These are phyloP conservation scores for Agrotis clavis DNA, from an alignment of 2,888 invertebrate species.

Conservation along the genomic window DNA sequence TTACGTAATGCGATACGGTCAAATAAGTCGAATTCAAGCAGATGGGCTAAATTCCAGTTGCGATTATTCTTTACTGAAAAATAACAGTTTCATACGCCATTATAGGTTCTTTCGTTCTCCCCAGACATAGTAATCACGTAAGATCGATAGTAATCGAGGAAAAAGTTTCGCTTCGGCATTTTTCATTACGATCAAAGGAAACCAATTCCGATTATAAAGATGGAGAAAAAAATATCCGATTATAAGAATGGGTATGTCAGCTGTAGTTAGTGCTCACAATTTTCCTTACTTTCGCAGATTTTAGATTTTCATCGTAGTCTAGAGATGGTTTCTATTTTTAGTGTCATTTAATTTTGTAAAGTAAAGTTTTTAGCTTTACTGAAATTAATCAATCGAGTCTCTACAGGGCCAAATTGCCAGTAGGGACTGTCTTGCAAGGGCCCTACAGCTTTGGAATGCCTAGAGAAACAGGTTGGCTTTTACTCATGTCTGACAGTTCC, in stretches of 20 bases:
- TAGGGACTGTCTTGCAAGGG: too few relatives aligned
- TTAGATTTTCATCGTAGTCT: neutral
- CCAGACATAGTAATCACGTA: conserved; percentile 33
- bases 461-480: too few relatives aligned
- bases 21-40: too few relatives aligned
- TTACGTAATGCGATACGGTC: too few relatives aligned
- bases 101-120: neutral
- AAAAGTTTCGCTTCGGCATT: conserved; percentile 42
- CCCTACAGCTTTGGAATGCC: too few relatives aligned
- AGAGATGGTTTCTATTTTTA: neutral
- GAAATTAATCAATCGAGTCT: too few relatives aligned
- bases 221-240: conserved; percentile 43
- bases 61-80: conserved; percentile 11
- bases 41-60: neutral
- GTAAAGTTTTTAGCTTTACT: neutral
- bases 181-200: conserved; percentile 57
- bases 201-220: conserved; percentile 51
- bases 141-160: conserved; percentile 40
- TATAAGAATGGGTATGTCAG: conserved; percentile 48
- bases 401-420: too few relatives aligned
- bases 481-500: too few relatives aligned
- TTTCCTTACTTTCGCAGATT: conserved; percentile 20
- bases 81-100: conserved; percentile 7
- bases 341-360: neutral
- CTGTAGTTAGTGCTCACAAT: conserved; percentile 34